A percentile compares a stretch with the other conserved stretches of the same genome.
These are phyloP conservation scores for Stichopus chloronotus DNA, from an alignment of 35 echinoderm and acorn worm species.

Conservation along the genomic window DNA sequence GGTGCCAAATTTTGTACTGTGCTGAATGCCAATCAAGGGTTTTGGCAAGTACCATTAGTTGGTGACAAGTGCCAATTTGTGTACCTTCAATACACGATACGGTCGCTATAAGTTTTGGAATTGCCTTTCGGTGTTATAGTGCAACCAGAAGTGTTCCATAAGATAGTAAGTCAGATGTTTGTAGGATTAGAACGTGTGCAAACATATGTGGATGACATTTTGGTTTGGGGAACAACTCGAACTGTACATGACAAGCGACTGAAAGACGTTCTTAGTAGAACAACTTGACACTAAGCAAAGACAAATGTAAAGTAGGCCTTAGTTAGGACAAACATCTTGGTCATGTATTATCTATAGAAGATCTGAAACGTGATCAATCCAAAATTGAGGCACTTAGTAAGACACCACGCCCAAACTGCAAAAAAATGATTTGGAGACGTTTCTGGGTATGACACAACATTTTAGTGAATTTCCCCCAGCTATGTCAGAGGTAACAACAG, in stretches of 20 bases:
- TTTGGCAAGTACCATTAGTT: conserved; percentile 52
- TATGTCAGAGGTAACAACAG: conserved; percentile 10
- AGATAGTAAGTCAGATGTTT: conserved; percentile 46
- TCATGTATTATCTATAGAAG: neutral
- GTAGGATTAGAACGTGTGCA: conserved; percentile 37
- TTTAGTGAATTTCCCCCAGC: conserved; percentile 33
- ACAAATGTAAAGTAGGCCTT: conserved; percentile 1
- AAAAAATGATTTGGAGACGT: conserved; percentile 9
- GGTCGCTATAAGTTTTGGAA: conserved; percentile 12
- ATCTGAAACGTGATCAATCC: neutral
- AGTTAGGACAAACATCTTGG: neutral
- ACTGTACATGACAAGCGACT: conserved; percentile 56
- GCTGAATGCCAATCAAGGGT: conserved; percentile 31
- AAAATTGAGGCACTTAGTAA: conserved; percentile 19
- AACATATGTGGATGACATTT: conserved; percentile 45
- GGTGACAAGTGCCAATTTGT: conserved; percentile 3
- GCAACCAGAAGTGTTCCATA: conserved; percentile 68
- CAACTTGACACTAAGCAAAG: neutral
- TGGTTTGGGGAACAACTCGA: conserved; percentile 23
- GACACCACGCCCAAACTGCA: neutral
- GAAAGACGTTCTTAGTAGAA: neutral
- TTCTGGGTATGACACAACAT: conserved; percentile 22
- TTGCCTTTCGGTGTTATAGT: conserved; percentile 51
- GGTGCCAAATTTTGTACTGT: conserved; percentile 27
- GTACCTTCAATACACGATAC: conserved; percentile 43